Base-by-base conservation (phyloP, 1,140 invertebrate species). In the Brachionus plicatilis region DNA sequence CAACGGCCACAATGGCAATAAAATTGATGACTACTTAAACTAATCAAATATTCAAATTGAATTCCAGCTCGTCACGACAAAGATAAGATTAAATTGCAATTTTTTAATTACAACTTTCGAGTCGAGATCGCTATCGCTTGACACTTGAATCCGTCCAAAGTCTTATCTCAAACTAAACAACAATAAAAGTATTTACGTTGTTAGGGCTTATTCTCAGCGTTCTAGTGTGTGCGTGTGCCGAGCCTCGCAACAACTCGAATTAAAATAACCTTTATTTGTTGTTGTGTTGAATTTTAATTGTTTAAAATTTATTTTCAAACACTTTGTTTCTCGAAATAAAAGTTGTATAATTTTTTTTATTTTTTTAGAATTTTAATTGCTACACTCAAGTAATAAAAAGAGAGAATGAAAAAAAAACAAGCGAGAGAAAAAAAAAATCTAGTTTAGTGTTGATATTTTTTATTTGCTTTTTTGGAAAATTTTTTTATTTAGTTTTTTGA, bases 11-110 rank as follows among this genome's bases (percentile, higher is more conserved):
- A 68, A 66, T 53, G 17, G 47, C 17, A 53, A 68, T 29, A 68
- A 68, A 68, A 68, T 68, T 68, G 66, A 68, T 68, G 66, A 68
- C 66, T 68, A 68, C 66, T 68, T 68, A 68, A 68, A 68, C 66
- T 68, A 68, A 68, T 68, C 66, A 68, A 68, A 68, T 68, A 68
- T 68, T 68, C 66, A 68, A 68, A 68, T 68, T 68, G 66, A 68
- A 41, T 33, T 68, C 27, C 3, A 68, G 11, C 14, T 68, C 66
- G 66, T 68, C 66, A 68, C 66, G 24, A 68, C 33, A 68, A 68
- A 68, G 66, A 68, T 68, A 68, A 68, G 66, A 68, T 29, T 33
- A 41, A 68, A 68, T 68, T 68, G 27, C 33, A 33, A 68, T 33
- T 68, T 68, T 33, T 68, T 68, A 68, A 68, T 33, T 33, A 68